A percentile compares a stretch with the other conserved stretches of the same genome.
Evolutionary conservation across 2,888 invertebrate species (phyloP).

Genomic region (Lissonota sp.): DNA sequence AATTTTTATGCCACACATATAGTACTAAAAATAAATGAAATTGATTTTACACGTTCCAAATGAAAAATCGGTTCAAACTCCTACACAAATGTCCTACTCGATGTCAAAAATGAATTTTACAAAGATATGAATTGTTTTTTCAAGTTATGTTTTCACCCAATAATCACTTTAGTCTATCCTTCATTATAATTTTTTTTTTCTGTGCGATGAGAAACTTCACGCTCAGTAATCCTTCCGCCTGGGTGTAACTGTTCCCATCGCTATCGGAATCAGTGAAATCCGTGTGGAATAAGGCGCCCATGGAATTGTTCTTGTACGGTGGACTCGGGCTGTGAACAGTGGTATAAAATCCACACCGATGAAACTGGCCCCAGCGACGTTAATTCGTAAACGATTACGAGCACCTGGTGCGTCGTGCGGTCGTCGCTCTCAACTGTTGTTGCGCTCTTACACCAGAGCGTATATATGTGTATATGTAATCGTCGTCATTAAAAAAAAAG

Average conservation of each 20-base stretch:
- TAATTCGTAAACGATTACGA: conserved; percentile 83
- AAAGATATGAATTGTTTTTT: too few species aligned
- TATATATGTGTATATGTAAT: conserved; percentile 37
- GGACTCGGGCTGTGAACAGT: conserved; percentile 41
- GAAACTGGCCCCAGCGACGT: conserved; percentile 80
- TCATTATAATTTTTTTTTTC: too few species aligned
- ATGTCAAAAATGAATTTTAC: too few species aligned
- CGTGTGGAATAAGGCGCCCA: conserved; percentile 71
- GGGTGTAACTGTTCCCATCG: background rate
- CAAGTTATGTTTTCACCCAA: too few species aligned
- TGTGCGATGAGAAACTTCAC: too few species aligned
- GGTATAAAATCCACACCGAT: conserved; percentile 77
- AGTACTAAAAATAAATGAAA: too few species aligned
- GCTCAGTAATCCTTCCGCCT: too few species aligned
- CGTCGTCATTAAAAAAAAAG: conserved; percentile 34
- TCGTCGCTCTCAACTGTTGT: conserved; percentile 63
- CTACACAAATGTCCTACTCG: too few species aligned
- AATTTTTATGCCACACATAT: too few species aligned
- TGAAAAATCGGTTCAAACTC: too few species aligned
- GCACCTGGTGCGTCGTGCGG: conserved; percentile 77
- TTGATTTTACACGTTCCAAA: too few species aligned
- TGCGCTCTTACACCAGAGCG: conserved; percentile 38
- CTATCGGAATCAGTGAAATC: conserved; percentile 77
- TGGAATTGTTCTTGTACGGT: conserved; percentile 77
- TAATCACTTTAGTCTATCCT: too few species aligned